Evolutionary conservation across 1,140 invertebrate genomes (phyloP), one percentile per base, ranked within the genome.

Genomic region (Papilio machaon): DNA sequence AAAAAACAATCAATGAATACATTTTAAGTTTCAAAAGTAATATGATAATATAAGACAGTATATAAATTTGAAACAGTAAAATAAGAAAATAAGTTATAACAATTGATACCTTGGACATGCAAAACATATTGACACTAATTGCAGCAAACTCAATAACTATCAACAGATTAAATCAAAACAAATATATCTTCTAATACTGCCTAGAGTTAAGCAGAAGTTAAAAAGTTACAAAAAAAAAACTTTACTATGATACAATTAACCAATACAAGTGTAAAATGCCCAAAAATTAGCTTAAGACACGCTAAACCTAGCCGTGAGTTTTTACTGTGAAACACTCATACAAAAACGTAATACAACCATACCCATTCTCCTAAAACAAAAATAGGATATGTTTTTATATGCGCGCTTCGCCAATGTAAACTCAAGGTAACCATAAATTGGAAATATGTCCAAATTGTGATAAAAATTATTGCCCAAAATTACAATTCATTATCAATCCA

Each of bases 191-290:
- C 30, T 70, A 64, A 35, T 70, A 70, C 30, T 70, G 64, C 30
- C 11, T 70, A 70, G 3, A 70, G 11, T 70, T 70, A 38, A 70
- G 64, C 30, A 70, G 6, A 38, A 38, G 23, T 0, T 30, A 30
- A 30, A 38, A 35, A 52, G 47, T 64, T 67, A 47, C 6, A 67
- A 64, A 58, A 67, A 64, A 58, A 73, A 64, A 64, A 43, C 38
- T 43, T 13, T 70, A 70, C 38, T 70, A 70, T 70, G 64, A 35
- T 70, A 70, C 13, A 70, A 35, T 70, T 70, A 30, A 2, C 30
- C 30, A 38, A 70, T 70, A 70, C 4, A 38, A 70, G 35, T 70
- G 64, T 70, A 70, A 70, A 70, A 70, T 70, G 11, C 64, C 64
- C 64, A 38, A 70, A 35, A 70, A 70, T 2, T 70, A 35, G 5